A percentile compares a stretch with the other conserved stretches of the same genome.
Conservation (phyloP, 2,113 vertebrate species). For the Naja naja region DNA sequence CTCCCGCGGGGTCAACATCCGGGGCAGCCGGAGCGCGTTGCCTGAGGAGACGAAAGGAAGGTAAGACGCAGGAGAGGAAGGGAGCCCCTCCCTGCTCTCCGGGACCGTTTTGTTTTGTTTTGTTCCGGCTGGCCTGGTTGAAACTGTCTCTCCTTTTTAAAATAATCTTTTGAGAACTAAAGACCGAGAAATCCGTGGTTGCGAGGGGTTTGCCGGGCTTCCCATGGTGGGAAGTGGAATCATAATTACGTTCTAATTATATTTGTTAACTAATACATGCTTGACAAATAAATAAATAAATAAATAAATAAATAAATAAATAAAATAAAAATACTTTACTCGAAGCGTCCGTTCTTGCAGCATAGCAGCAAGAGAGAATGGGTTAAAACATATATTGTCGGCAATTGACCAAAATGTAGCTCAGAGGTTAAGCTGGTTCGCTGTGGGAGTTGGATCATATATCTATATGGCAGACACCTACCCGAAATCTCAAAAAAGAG, state of each 20-base stretch:
- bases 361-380: neutral
- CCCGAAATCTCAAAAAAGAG: neutral
- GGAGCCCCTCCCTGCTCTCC: rapidly evolving
- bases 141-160: neutral
- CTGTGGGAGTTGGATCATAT: neutral
- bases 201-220: neutral
- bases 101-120: too few species aligned
- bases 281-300: too few species aligned
- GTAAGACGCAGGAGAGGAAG: neutral
- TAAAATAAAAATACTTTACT: neutral
- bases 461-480: neutral
- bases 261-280: too few species aligned
- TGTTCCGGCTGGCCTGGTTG: neutral
- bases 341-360: neutral
- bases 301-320: too few species aligned
- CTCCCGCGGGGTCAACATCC: constrained; percentile 49
- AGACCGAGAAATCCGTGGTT: neutral
- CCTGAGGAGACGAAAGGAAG: neutral
- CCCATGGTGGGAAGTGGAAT: neutral
- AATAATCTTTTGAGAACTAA: neutral
- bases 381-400: neutral
- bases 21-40: constrained; percentile 25
- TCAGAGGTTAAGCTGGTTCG: neutral
- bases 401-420: neutral
- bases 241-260: too few species aligned